Evolutionary conservation across 2,888 invertebrate species (phyloP).

Genomic region (Hyalella azteca): DNA sequence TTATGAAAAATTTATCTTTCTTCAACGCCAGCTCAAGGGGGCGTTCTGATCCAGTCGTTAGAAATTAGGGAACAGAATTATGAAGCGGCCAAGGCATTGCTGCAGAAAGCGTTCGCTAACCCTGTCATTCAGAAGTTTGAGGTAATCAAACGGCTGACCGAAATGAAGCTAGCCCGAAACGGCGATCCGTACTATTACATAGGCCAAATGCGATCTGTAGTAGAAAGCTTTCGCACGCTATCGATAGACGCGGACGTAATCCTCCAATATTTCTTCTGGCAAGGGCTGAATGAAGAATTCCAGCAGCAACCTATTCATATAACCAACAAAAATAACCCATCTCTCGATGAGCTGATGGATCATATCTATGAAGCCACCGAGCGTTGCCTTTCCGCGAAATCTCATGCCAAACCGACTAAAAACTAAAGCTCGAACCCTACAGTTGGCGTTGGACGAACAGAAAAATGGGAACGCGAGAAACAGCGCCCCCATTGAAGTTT

Average conservation of each 20-base stretch:
- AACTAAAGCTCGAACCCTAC: no score
- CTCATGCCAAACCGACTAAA: no score
- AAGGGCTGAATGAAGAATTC: neutral
- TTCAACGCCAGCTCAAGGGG: neutral
- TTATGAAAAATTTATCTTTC: neutral
- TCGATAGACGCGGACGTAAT: neutral
- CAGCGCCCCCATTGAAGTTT: no score
- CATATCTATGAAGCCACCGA: no score
- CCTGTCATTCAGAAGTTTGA: neutral
- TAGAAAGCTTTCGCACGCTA: neutral
- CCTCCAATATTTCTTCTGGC: constrained; percentile 5
- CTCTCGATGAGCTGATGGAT: neutral
- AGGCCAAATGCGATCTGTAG: neutral
- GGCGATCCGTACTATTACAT: neutral
- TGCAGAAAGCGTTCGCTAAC: neutral
- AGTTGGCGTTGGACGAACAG: no score
- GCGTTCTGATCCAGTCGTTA: neutral
- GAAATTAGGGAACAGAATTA: neutral
- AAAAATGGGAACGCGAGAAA: no score
- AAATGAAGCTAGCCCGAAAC: neutral
- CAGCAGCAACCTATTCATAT: neutral
- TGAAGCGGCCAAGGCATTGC: neutral
- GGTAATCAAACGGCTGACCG: neutral
- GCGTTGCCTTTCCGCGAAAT: no score
- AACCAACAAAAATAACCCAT: constrained; percentile 29